These are phyloP conservation scores for Perca schrenkii DNA, from an alignment of 2,113 vertebrate species.

Conservation along the genomic window DNA sequence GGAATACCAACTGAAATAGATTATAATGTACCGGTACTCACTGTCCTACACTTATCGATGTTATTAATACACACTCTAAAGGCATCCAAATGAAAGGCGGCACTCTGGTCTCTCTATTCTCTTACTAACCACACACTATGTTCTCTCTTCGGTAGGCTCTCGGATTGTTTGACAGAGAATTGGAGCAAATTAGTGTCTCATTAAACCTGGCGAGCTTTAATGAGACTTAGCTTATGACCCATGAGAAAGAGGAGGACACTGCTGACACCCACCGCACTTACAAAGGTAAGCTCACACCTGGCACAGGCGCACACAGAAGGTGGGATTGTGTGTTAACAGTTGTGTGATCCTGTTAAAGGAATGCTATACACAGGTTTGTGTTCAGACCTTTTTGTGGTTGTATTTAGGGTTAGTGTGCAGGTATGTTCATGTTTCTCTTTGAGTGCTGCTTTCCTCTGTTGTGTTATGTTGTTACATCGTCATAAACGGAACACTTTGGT, in stretches of 20 bases:
- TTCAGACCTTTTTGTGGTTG: too few species aligned
- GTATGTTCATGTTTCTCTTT: too few species aligned
- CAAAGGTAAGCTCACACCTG: background rate
- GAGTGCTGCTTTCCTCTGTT: background rate
- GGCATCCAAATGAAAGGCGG: slow-evolving; percentile 7
- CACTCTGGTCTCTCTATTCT: background rate
- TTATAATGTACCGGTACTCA: background rate
- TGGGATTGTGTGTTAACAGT: background rate
- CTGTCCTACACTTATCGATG: background rate
- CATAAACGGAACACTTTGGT: background rate
- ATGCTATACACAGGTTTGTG: too few species aligned
- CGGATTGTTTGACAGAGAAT: slow-evolving; percentile 46
- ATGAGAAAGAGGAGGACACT: slow-evolving; percentile 22
- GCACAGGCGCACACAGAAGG: background rate
- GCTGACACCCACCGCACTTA: background rate
- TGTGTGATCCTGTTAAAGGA: too few species aligned
- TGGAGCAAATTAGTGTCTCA: slow-evolving; percentile 54
- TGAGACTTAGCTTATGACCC: slow-evolving; percentile 43
- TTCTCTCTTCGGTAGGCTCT: background rate
- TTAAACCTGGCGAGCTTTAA: slow-evolving; percentile 56
- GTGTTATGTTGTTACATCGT: background rate
- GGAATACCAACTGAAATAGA: slow-evolving; percentile 5
- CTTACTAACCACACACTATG: background rate
- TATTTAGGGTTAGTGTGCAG: too few species aligned
- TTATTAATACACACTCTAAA: background rate